Evolutionary conservation across 2,888 invertebrate genomes (phyloP).

Genomic region (Tillus elongatus): DNA sequence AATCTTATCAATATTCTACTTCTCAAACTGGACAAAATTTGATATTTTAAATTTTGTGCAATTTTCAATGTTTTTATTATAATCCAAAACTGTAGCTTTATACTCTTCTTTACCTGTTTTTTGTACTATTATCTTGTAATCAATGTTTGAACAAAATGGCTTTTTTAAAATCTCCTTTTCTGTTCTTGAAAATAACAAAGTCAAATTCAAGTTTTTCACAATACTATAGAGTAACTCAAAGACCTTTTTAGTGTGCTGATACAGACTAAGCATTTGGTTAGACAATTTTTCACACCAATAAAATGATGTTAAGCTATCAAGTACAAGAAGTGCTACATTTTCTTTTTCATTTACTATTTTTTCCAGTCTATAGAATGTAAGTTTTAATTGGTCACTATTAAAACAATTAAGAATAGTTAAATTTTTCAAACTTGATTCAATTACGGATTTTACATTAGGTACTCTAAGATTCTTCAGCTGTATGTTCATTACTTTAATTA

Average conservation of each 20-base stretch:
- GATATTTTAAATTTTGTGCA: no score
- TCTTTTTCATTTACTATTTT: conserved; percentile 23
- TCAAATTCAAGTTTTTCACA: conserved; percentile 25
- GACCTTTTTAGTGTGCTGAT: conserved; percentile 22
- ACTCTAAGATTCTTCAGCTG: conserved; percentile 21
- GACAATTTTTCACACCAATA: conserved; percentile 26
- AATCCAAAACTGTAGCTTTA: no score
- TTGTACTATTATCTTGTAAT: no score
- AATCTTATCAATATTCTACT: no score
- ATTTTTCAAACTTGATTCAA: conserved; percentile 26
- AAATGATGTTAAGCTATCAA: conserved; percentile 29
- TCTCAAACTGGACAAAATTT: no score
- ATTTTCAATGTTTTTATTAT: no score
- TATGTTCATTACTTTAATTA: conserved; percentile 27
- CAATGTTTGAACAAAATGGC: no score
- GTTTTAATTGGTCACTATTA: conserved; percentile 24
- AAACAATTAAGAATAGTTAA: conserved; percentile 28
- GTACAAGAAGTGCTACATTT: conserved; percentile 24
- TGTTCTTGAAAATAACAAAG: conserved; percentile 25
- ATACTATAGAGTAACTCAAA: conserved; percentile 21
- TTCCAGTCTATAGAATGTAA: conserved; percentile 27
- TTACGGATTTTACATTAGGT: conserved; percentile 18
- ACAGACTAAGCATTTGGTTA: conserved; percentile 22
- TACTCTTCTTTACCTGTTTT: no score
- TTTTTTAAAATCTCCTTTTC: no score